Percentiles rank a stretch among this genome's conserved stretches.
Conservation (phyloP, 1,140 invertebrate genomes). For the Drosophila auraria region DNA sequence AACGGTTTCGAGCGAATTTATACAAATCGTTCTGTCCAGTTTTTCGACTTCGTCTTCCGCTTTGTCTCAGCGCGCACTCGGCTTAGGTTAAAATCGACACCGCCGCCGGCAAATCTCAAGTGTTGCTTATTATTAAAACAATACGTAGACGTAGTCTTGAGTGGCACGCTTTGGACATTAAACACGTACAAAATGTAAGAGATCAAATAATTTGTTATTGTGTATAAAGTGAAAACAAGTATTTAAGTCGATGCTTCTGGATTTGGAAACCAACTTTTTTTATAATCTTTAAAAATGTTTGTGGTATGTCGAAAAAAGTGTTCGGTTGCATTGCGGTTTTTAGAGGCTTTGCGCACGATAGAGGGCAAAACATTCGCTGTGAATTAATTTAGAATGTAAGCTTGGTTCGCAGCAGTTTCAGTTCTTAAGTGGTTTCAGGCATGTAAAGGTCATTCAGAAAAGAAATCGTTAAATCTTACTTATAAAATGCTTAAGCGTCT, state of each 20-base stretch:
- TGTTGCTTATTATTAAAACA: slow-evolving; percentile 49
- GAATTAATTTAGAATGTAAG: slow-evolving; percentile 37
- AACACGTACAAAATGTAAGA: slow-evolving; percentile 3
- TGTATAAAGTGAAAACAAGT: slow-evolving; percentile 3
- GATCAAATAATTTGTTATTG: slow-evolving; percentile 7
- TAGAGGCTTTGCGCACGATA: slow-evolving; percentile 48
- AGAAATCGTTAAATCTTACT: neutral
- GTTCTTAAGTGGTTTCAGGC: slow-evolving; percentile 29
- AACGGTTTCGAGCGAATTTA: no score
- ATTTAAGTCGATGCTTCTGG: slow-evolving; percentile 26
- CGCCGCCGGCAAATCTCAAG: neutral
- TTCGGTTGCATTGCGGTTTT: slow-evolving; percentile 57
- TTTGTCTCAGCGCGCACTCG: no score
- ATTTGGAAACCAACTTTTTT: slow-evolving; percentile 5
- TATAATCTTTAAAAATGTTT: slow-evolving; percentile 32
- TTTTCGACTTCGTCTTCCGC: no score
- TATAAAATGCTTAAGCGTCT: slow-evolving; percentile 57
- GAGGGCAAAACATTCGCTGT: neutral
- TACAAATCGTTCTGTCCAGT: no score
- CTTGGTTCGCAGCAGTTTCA: slow-evolving; percentile 8
- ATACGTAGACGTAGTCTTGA: slow-evolving; percentile 31
- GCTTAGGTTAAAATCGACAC: slow-evolving; percentile 37
- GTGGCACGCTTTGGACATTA: slow-evolving; percentile 47
- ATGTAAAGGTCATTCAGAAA: slow-evolving; percentile 48
- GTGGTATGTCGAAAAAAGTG: slow-evolving; percentile 26